phyloP scores from a whole-genome alignment of 2,113 vertebrate genomes.

The Eublepharis macularius region DNA sequence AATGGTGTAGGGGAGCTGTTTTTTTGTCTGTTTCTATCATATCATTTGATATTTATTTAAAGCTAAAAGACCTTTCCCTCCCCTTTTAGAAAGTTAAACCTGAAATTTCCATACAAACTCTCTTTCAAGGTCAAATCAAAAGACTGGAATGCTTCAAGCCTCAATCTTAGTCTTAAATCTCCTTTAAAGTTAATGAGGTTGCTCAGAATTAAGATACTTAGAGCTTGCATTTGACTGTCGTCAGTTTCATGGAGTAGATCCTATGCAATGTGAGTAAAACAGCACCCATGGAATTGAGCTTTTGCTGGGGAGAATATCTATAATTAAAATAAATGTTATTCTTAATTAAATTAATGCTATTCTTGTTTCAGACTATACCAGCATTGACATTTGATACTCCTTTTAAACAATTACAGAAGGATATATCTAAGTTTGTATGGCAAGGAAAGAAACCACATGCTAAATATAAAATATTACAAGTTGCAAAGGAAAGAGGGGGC shows the following conservation, averaged over 20 bases:
- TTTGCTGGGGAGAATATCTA: no score
- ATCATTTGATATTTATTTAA: conserved; percentile 15
- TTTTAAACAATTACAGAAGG: no score
- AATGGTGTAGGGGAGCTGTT: background rate
- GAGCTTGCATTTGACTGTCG: background rate
- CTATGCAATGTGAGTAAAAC: no score
- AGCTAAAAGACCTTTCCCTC: background rate
- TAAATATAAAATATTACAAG: no score
- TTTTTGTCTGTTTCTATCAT: conserved; percentile 11
- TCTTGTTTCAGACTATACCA: no score
- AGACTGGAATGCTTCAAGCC: background rate
- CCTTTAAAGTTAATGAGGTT: background rate
- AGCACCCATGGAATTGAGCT: no score
- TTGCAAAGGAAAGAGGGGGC: no score
- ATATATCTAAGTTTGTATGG: no score
- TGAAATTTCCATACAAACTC: background rate
- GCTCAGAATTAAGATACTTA: background rate
- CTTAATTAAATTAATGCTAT: no score
- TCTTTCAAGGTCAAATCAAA: background rate
- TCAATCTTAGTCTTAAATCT: background rate
- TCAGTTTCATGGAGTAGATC: background rate
- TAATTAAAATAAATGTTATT: no score
- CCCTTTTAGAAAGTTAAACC: background rate
- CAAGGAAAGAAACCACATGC: no score
- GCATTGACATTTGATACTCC: no score